These are phyloP conservation scores for Drosophila trapezifrons DNA, from an alignment of 1,140 invertebrate genomes.

Conservation along the genomic window DNA sequence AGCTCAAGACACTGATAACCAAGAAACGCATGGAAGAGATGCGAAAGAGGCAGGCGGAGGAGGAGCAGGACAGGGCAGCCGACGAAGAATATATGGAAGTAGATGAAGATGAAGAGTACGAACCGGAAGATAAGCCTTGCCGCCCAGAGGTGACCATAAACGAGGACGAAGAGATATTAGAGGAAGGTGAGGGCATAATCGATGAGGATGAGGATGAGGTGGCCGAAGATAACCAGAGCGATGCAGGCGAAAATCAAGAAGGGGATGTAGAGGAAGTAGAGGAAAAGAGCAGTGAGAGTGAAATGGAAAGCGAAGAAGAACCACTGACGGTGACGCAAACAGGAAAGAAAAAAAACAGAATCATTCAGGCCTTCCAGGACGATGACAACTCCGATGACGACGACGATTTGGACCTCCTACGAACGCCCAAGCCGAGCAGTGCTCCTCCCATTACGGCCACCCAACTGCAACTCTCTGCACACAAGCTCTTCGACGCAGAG, in stretches of 20 bases:
- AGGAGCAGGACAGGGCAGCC: constrained; percentile 55
- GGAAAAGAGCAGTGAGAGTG: constrained; percentile 38
- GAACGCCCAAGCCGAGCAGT: constrained; percentile 76
- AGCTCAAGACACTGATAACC: constrained; percentile 86
- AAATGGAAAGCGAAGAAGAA: constrained; percentile 32
- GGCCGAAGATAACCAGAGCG: too few species aligned
- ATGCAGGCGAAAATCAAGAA: constrained; percentile 37
- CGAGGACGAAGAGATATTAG: constrained; percentile 68
- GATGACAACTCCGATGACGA: constrained; percentile 80
- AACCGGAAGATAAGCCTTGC: constrained; percentile 68
- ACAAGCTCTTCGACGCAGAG: constrained; percentile 71
- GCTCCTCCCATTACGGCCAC: constrained; percentile 49
- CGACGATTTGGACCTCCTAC: constrained; percentile 78
- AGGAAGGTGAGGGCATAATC: constrained; percentile 29
- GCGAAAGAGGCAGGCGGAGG: constrained; percentile 85
- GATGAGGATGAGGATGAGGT: constrained; percentile 40
- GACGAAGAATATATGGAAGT: constrained; percentile 55
- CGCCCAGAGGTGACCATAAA: constrained; percentile 60
- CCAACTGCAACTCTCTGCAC: constrained; percentile 47
- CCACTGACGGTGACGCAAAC: constrained; percentile 10
- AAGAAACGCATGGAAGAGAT: constrained; percentile 84
- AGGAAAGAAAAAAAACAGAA: constrained; percentile 61
- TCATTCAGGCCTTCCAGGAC: constrained; percentile 74
- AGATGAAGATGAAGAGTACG: constrained; percentile 67
- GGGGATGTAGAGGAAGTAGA: constrained; percentile 38